phyloP scores from a whole-genome alignment of 2,113 vertebrate species.

The Albula glossodonta region DNA sequence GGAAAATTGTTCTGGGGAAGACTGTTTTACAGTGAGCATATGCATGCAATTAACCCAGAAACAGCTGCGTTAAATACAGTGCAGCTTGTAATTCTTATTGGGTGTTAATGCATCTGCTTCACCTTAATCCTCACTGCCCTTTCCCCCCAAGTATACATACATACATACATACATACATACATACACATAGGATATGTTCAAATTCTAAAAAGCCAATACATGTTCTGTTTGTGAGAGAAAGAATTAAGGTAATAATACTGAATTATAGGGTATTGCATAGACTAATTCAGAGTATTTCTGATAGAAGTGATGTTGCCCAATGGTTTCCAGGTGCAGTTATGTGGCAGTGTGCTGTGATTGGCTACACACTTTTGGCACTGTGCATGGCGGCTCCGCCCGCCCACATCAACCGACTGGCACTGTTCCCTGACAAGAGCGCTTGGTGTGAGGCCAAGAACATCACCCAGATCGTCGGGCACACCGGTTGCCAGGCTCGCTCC shows the following conservation, averaged over 20 bases:
- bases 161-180: too few relatives aligned
- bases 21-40: conserved; percentile 5
- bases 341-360: conserved; percentile 68
- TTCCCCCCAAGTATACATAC: too few relatives aligned
- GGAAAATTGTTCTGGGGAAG: background rate
- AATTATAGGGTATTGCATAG: background rate
- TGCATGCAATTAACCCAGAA: background rate
- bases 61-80: background rate
- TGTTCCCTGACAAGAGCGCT: conserved; percentile 98
- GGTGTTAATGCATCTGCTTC: background rate
- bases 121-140: background rate
- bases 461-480: conserved; percentile 98
- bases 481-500: conserved; percentile 91
- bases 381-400: conserved; percentile 83
- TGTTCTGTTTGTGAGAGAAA: background rate
- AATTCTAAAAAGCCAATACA: conserved; percentile 1
- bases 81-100: background rate
- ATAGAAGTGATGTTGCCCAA: conserved; percentile 32
- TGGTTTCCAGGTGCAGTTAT: conserved; percentile 71
- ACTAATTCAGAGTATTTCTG: background rate
- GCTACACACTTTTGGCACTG: conserved; percentile 75
- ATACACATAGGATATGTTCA: background rate
- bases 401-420: conserved; percentile 93
- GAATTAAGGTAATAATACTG: background rate
- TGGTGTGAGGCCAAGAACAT: conserved; percentile 99